Percentiles rank a stretch among this genome's conserved stretches.
Conservation (phyloP, 2,797 vertebrate genomes). For the Neosilurus hyrtlii region DNA sequence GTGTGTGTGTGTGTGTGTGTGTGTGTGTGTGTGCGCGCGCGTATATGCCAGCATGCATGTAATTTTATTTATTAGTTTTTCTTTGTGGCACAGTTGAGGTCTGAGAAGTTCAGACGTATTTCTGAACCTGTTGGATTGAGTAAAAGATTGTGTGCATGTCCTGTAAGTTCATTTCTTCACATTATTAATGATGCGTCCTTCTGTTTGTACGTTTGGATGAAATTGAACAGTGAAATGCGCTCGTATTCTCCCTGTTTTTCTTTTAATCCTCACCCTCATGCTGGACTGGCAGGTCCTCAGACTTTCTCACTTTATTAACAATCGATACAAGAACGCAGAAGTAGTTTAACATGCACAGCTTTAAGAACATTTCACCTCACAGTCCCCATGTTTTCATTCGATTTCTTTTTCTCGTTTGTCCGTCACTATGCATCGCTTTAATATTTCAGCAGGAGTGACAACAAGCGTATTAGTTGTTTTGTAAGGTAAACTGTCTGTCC, state of each 20-base stretch:
- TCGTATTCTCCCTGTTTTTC: background rate
- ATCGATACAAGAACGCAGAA: background rate
- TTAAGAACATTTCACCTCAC: slow-evolving; percentile 10
- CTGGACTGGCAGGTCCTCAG: background rate
- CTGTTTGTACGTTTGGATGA: background rate
- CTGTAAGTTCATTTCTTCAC: background rate
- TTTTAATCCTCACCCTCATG: background rate
- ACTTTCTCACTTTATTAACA: background rate
- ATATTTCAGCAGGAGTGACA: slow-evolving; percentile 38
- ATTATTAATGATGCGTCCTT: background rate
- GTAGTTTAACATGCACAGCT: background rate
- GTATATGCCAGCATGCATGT: too few species aligned
- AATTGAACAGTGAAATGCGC: background rate
- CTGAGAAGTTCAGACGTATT: background rate
- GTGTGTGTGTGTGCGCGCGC: too few species aligned
- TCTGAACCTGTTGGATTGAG: background rate
- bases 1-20: too few species aligned
- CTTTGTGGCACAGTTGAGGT: too few species aligned
- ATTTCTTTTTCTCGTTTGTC: slow-evolving; percentile 9
- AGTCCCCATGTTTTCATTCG: background rate
- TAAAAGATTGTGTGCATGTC: background rate
- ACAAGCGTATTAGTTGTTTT: slow-evolving; percentile 52
- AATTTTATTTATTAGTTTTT: background rate
- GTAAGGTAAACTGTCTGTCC: slow-evolving; percentile 57
- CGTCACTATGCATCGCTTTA: slow-evolving; percentile 49